Base-by-base conservation (phyloP, 2,888 invertebrate species). In the Hydriomena furcata region DNA sequence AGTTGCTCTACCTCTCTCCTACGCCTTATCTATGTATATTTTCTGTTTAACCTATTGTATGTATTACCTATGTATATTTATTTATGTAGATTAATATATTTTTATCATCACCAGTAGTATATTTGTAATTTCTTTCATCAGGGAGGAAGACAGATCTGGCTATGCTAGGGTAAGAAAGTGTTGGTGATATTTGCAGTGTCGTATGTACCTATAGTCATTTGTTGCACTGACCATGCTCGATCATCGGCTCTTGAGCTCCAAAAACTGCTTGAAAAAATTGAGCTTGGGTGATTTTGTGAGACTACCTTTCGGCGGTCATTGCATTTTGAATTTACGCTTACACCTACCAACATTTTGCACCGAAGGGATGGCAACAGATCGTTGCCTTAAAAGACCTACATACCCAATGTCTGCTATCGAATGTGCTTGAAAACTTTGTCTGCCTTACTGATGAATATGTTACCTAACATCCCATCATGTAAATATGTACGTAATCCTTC, bases 141-240 rank as follows among this genome's bases (percentile, higher is more conserved):
- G 91, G 91, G 91, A 91, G 89, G 91, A 89, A 83, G 91, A 91
- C 85, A 87, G 84, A 82, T 82, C 83, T 82, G 91, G 90, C 86
- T 91, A 83, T 91, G 87, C 76, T 86, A 89, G 91, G 91, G 91
- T 91, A 91, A 91, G 91, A 79, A 63, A 73, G 82, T 84, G 84
- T 87, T 86, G 74, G 70, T 84, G 85, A 79, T 57, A 73, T 79
- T 51, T 83, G 82, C 76, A 75, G 78, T 85, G 84, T 82, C 47
- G 47, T 52, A 52, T 52, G 52, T 54, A 58, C 79, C 61, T 66
- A 71, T 76, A 81, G 76, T 78, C 74, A 68, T 72, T 73, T 73
- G 72, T 76, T 78, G 82, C 83, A 78, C 79, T 73, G 70, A 68
- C 60, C 62, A 61, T 63, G 60, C 66, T 56, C 52, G 45, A 63